Conservation (phyloP, 2,888 invertebrate species). For the Crematogaster levior region DNA sequence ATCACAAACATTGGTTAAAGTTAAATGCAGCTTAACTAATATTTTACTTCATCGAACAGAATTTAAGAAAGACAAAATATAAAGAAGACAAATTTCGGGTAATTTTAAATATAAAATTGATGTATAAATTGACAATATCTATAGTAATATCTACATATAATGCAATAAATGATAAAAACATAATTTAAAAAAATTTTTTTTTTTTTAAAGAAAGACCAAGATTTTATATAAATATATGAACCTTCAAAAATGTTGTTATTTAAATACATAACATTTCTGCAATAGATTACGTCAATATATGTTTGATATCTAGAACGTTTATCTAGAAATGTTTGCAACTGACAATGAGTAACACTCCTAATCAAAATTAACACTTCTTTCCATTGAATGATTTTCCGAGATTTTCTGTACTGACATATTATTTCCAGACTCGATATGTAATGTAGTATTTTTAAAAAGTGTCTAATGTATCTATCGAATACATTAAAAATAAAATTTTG, state of each 20-base stretch:
- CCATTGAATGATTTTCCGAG: background rate
- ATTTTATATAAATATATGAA: no score
- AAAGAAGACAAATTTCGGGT: background rate
- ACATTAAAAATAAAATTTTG: constrained; percentile 16
- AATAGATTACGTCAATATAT: background rate
- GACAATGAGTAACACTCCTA: no score
- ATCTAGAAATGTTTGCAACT: background rate
- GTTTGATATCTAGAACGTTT: background rate
- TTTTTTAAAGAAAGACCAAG: no score
- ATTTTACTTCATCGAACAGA: background rate
- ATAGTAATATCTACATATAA: background rate
- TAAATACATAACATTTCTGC: background rate
- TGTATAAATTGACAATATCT: no score
- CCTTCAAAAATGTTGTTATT: background rate
- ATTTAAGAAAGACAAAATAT: background rate
- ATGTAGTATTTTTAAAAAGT: background rate
- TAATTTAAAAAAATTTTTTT: background rate
- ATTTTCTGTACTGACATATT: background rate
- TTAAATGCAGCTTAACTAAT: background rate
- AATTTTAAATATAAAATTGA: no score
- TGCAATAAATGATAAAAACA: background rate
- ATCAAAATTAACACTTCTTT: background rate
- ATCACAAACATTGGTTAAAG: constrained; percentile 1
- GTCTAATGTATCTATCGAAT: background rate
- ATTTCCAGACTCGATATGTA: background rate